These are phyloP conservation scores for Gallinago undulata DNA, from an alignment of 2,113 vertebrate species.

Conservation along the genomic window DNA sequence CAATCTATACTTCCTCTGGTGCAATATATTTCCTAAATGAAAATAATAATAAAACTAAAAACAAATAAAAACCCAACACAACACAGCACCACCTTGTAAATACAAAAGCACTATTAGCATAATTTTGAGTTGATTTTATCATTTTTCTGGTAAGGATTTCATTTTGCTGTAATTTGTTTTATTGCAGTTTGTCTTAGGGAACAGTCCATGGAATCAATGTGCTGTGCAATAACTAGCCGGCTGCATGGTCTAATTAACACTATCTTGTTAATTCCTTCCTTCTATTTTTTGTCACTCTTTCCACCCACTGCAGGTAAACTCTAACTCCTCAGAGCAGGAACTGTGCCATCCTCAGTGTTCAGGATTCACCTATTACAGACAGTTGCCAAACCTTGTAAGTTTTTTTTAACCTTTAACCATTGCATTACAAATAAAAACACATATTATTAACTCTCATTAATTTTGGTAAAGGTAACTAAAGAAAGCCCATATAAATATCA, in stretches of 20 bases:
- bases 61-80: no score
- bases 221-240: background rate
- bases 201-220: background rate
- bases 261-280: background rate
- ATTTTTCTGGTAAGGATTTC: background rate
- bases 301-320: background rate
- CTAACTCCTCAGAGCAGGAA: background rate
- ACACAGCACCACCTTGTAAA: fast-evolving
- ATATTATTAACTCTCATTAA: background rate
- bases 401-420: background rate
- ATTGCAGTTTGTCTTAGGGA: background rate
- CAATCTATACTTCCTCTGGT: background rate
- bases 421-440: background rate
- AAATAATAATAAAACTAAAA: background rate
- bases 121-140: background rate
- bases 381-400: background rate
- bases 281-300: background rate
- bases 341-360: background rate
- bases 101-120: background rate
- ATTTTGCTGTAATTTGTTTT: background rate
- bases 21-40: background rate
- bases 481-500: background rate
- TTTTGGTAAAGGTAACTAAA: background rate
- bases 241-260: background rate
- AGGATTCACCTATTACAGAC: background rate